Conservation (phyloP, 2,888 invertebrate genomes). For the Nysson spinosus region DNA sequence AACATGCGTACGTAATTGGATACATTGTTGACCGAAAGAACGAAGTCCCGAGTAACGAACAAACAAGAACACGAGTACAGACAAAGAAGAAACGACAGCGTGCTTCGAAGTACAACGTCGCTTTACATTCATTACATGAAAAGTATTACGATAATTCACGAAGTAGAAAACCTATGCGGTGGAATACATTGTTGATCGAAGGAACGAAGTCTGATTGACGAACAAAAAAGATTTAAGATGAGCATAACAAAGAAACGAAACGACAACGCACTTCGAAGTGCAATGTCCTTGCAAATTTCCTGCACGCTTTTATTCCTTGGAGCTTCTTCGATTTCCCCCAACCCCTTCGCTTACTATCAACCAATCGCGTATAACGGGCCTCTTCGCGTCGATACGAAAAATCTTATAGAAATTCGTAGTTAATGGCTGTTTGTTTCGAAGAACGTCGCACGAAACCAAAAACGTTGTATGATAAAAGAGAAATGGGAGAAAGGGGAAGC, state of each 20-base stretch:
- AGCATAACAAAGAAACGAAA: too few relatives aligned
- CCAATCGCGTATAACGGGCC: slow-evolving; percentile 1
- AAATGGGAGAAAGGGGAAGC: neutral
- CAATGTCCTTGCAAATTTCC: too few relatives aligned
- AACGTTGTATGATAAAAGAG: neutral
- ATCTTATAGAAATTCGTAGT: slow-evolving; percentile 6
- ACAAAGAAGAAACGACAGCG: slow-evolving; percentile 8
- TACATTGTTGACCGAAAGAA: slow-evolving; percentile 24
- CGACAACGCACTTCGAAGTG: slow-evolving; percentile 8
- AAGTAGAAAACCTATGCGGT: too few relatives aligned
- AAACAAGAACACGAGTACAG: neutral
- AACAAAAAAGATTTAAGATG: neutral
- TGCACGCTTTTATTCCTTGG: slow-evolving; percentile 6
- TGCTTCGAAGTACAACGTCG: slow-evolving; percentile 44
- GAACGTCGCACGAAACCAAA: slow-evolving; percentile 4
- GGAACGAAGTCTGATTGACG: neutral
- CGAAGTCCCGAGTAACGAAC: slow-evolving; percentile 3
- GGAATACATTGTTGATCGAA: neutral
- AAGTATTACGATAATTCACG: too few relatives aligned
- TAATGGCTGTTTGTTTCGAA: slow-evolving; percentile 7
- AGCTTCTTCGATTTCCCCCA: slow-evolving; percentile 2
- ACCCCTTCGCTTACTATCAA: slow-evolving; percentile 5
- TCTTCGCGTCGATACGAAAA: slow-evolving; percentile 1
- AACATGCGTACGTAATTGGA: slow-evolving; percentile 5
- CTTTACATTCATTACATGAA: too few relatives aligned